Conservation (phyloP, 2,888 invertebrate genomes). For the Mystacides longicornis region DNA sequence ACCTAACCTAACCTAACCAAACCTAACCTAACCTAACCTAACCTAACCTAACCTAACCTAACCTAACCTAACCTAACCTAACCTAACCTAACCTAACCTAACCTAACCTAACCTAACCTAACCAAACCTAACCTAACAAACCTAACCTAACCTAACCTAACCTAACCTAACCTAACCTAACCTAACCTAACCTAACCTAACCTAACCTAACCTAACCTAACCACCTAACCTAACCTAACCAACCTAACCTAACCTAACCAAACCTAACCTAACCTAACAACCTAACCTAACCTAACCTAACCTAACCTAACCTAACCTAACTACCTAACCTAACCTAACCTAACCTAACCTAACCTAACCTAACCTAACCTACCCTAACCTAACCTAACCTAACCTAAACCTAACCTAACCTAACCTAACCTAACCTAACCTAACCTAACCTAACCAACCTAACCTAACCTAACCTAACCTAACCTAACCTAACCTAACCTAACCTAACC, state of each 20-base stretch:
- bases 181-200: slow-evolving; percentile 20
- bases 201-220: slow-evolving; percentile 19
- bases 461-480: slow-evolving; percentile 11
- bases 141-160: slow-evolving; percentile 22
- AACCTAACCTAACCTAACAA: slow-evolving; percentile 22
- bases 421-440: slow-evolving; percentile 27
- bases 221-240: slow-evolving; percentile 19
- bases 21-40: slow-evolving; percentile 19
- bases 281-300: slow-evolving; percentile 22
- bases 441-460: slow-evolving; percentile 11
- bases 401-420: slow-evolving; percentile 19
- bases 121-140: slow-evolving; percentile 21
- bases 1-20: slow-evolving; percentile 22
- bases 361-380: slow-evolving; percentile 26
- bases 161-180: slow-evolving; percentile 22
- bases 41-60: slow-evolving; percentile 21
- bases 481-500: slow-evolving; percentile 9
- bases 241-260: slow-evolving; percentile 22
- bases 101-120: slow-evolving; percentile 22
- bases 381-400: slow-evolving; percentile 26
- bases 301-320: slow-evolving; percentile 22
- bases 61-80: slow-evolving; percentile 21
- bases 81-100: slow-evolving; percentile 21
- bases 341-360: slow-evolving; percentile 25
- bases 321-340: slow-evolving; percentile 24